These are phyloP conservation scores for Pseudachorutes palmiensis DNA, from an alignment of 1,140 invertebrate genomes.

Conservation along the genomic window DNA sequence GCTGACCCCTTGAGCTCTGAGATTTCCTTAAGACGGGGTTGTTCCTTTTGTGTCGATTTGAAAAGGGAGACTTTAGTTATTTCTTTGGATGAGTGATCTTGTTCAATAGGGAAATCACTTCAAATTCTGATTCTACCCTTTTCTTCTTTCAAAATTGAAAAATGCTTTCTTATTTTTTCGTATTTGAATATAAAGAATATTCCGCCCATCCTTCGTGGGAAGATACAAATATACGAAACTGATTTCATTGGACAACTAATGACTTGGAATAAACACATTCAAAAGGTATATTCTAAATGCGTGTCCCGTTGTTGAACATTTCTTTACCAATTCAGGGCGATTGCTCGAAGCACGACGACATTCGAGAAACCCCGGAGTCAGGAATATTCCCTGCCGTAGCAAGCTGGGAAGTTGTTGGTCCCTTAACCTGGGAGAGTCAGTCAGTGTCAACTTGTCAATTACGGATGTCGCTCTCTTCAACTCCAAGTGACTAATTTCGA, in stretches of 20 bases:
- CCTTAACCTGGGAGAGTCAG: too few species aligned
- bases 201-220: not conserved
- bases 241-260: not conserved
- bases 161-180: not conserved
- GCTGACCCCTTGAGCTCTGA: constrained; percentile 4
- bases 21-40: not conserved
- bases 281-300: not conserved
- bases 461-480: too few species aligned
- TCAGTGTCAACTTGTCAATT: too few species aligned
- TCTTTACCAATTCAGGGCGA: not conserved
- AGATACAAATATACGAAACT: not conserved
- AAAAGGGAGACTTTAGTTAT: constrained; percentile 6
- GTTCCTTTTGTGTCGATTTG: not conserved
- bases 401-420: too few species aligned
- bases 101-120: constrained; percentile 5
- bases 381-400: too few species aligned
- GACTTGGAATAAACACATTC: not conserved
- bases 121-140: constrained; percentile 9
- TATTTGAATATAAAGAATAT: not conserved
- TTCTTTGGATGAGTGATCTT: not conserved
- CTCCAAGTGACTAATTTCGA: not conserved
- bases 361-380: too few species aligned
- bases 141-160: not conserved
- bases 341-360: not conserved
- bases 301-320: not conserved